Percentiles rank a stretch among this genome's conserved stretches.
Evolutionary conservation across 2,797 vertebrate genomes (phyloP).

Genomic region (Nyctibius grandis): DNA sequence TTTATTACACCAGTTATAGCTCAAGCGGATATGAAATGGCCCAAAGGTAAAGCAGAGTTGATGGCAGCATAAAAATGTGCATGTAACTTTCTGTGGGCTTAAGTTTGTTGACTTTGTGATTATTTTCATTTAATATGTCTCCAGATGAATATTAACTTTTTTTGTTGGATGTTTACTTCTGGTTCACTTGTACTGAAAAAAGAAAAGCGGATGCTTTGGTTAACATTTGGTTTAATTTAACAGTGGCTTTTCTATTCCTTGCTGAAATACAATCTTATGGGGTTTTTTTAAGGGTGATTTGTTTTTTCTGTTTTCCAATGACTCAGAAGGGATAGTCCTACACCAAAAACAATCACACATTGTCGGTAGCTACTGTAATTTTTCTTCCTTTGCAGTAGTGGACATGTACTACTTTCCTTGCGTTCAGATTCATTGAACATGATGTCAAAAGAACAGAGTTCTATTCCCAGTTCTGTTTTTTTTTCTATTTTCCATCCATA

Average conservation of each 20-base stretch:
- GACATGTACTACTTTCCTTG: not conserved
- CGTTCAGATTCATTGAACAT: rapidly evolving
- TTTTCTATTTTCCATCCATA: rapidly evolving
- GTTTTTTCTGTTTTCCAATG: not conserved
- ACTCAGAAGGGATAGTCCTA: not conserved
- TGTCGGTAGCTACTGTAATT: not conserved
- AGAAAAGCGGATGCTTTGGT: not conserved
- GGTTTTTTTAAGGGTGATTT: not conserved
- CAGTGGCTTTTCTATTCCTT: not conserved
- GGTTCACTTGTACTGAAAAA: not conserved
- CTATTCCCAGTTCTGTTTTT: not conserved
- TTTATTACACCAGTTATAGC: constrained; percentile 45
- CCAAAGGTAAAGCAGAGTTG: constrained; percentile 39
- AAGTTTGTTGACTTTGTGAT: constrained; percentile 27
- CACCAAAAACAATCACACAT: not conserved
- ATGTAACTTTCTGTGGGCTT: constrained; percentile 12
- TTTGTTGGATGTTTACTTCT: not conserved
- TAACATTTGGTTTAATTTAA: not conserved
- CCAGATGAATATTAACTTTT: not conserved
- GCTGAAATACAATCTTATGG: not conserved
- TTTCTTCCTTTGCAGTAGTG: not conserved
- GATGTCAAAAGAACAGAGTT: not conserved
- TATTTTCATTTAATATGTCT: constrained; percentile 24
- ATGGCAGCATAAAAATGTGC: constrained; percentile 6
- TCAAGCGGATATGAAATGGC: constrained; percentile 49